Conservation (phyloP, 2,888 invertebrate species). For the Chymomyza fuscimana region DNA sequence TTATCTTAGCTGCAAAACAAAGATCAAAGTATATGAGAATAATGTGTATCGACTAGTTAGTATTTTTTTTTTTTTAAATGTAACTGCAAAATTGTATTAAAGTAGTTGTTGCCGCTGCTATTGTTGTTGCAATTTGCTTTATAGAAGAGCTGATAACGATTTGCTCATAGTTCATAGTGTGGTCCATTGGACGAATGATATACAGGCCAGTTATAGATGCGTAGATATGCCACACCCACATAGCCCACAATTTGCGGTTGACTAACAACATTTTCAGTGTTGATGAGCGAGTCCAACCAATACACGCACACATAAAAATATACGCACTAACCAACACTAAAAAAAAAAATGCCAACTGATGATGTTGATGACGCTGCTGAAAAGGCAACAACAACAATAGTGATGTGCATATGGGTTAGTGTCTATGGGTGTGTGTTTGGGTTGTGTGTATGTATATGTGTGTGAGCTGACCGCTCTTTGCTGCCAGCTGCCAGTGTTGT, state of each 20-base stretch:
- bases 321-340: slow-evolving; percentile 17
- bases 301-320: slow-evolving; percentile 13
- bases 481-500: neutral
- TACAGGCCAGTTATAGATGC: slow-evolving; percentile 42
- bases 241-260: slow-evolving; percentile 75
- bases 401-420: slow-evolving; percentile 7
- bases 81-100: slow-evolving; percentile 15
- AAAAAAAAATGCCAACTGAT: slow-evolving; percentile 33
- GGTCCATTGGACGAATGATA: slow-evolving; percentile 66
- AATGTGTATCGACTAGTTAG: too few species aligned
- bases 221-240: slow-evolving; percentile 71
- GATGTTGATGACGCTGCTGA: slow-evolving; percentile 63
- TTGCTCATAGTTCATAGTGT: slow-evolving; percentile 23
- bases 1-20: neutral
- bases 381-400: slow-evolving; percentile 42
- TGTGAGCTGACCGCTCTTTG: slow-evolving; percentile 2
- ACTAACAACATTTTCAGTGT: slow-evolving; percentile 67
- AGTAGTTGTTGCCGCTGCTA: slow-evolving; percentile 15
- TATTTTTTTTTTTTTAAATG: too few species aligned
- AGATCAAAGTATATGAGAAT: neutral
- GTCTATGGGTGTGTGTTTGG: slow-evolving; percentile 4
- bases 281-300: slow-evolving; percentile 57
- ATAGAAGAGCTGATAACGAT: neutral
- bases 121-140: neutral
- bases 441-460: slow-evolving; percentile 12